Evolutionary conservation across 2,113 vertebrate species (phyloP).

Genomic region (Perca flavescens): DNA sequence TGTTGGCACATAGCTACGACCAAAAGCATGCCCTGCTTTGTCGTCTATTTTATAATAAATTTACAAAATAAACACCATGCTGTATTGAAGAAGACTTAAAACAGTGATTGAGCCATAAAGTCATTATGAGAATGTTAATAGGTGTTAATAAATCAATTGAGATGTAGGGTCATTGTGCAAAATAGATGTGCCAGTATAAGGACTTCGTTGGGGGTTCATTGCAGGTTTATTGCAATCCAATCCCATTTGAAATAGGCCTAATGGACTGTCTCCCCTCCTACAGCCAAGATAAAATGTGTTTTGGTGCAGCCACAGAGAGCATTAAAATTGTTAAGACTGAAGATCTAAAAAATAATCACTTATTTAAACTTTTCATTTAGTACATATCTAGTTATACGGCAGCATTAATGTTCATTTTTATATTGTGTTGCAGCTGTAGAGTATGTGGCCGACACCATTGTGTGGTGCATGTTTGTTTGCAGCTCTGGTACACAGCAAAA

Average conservation of each 20-base stretch:
- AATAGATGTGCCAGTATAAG: slow-evolving; percentile 11
- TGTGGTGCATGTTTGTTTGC: slow-evolving; percentile 1
- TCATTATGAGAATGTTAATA: no score
- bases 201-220: not conserved
- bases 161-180: not conserved
- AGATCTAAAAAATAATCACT: not conserved
- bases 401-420: slow-evolving; percentile 20
- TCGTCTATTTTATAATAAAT: no score
- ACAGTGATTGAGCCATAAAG: no score
- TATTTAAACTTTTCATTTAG: slow-evolving; percentile 13
- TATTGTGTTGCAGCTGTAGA: not conserved
- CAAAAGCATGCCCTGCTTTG: no score
- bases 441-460: not conserved
- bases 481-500: slow-evolving; percentile 5
- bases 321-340: not conserved
- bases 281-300: slow-evolving; percentile 20
- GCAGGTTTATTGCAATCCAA: slow-evolving; percentile 41
- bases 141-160: not conserved
- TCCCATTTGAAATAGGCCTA: slow-evolving; percentile 34
- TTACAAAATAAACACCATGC: no score
- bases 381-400: not conserved
- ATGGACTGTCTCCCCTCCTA: slow-evolving; percentile 29
- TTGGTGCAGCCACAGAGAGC: not conserved
- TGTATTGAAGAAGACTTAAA: no score
- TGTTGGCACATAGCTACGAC: no score